phyloP scores from a whole-genome alignment of 2,797 vertebrate species.

The Rousettus madagascariensis region DNA sequence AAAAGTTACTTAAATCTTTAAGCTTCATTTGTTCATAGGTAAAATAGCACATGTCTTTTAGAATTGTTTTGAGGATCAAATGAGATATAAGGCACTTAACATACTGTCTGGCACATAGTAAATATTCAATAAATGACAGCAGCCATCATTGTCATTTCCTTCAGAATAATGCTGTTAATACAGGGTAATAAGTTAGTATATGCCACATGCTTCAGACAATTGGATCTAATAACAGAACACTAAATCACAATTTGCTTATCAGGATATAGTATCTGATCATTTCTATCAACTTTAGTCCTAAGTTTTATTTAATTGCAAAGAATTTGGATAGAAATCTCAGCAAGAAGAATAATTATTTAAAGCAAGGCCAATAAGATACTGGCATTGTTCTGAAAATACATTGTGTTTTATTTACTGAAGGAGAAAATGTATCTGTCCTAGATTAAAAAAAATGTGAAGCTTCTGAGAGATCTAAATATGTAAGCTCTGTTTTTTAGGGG shows the following conservation, averaged over 20 bases:
- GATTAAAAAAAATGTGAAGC: neutral
- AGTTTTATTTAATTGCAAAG: conserved; percentile 37
- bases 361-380: neutral
- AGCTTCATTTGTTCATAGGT: neutral
- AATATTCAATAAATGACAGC: neutral
- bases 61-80: neutral
- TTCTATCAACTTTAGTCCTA: neutral
- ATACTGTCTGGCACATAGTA: neutral
- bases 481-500: neutral
- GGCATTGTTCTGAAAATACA: conserved; percentile 2
- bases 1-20: neutral
- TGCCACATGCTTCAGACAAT: neutral
- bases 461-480: conserved; percentile 21
- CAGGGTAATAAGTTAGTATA: neutral
- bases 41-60: conserved; percentile 11
- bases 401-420: neutral
- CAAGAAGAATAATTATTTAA: conserved; percentile 40
- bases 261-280: neutral
- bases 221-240: neutral
- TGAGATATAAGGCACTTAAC: conserved; percentile 12
- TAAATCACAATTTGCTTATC: neutral
- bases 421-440: neutral
- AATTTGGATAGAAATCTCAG: conserved; percentile 14
- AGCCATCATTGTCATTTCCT: neutral
- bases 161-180: neutral